These are phyloP conservation scores for Gila robusta DNA, from an alignment of 2,797 vertebrate genomes.

Conservation along the genomic window DNA sequence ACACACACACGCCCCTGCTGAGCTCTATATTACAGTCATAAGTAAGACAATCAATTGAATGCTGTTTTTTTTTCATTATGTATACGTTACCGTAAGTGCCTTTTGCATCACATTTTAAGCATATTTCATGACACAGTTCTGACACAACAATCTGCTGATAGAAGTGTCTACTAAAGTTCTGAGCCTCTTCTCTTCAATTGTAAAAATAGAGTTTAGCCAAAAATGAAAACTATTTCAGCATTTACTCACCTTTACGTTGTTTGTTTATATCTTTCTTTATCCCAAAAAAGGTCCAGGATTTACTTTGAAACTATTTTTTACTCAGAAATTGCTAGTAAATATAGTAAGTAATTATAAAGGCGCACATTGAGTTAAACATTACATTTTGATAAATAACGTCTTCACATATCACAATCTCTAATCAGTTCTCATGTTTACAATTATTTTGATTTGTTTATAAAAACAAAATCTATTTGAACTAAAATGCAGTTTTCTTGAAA, in stretches of 20 bases:
- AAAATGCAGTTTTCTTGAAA: not conserved
- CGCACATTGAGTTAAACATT: not conserved
- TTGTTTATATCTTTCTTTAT: too few relatives aligned
- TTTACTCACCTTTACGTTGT: not conserved
- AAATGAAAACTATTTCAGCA: not conserved
- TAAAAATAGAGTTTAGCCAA: not conserved
- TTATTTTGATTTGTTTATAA: not conserved
- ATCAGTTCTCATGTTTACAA: not conserved
- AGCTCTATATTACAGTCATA: constrained; percentile 25
- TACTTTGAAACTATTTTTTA: not conserved
- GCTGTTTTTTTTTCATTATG: constrained; percentile 3
- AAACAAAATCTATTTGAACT: not conserved
- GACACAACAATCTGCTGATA: not conserved
- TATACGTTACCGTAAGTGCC: not conserved
- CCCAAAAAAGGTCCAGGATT: not conserved
- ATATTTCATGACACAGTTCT: not conserved
- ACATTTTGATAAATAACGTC: not conserved
- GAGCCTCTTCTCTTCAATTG: not conserved
- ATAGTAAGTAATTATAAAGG: not conserved
- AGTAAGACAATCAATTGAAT: constrained; percentile 25
- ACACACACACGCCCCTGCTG: constrained; percentile 42
- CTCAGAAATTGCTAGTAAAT: not conserved
- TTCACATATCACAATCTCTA: not conserved
- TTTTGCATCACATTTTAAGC: not conserved
- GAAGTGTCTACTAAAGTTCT: not conserved